A percentile compares a stretch with the other conserved stretches of the same genome.
phyloP scores from a whole-genome alignment of 2,797 vertebrate species.

The Molossus molossus region DNA sequence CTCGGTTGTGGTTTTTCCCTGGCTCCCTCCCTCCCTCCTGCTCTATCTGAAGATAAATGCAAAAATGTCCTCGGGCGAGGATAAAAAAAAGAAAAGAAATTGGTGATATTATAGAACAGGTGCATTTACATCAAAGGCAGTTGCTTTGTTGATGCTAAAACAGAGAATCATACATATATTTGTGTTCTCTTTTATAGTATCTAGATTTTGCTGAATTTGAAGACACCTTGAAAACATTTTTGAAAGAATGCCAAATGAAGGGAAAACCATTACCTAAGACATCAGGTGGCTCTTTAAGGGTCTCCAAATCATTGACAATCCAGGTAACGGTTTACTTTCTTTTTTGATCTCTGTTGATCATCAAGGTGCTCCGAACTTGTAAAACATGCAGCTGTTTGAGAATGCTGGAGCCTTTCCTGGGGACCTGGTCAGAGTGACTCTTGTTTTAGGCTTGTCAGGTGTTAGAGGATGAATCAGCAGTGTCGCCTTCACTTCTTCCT shows the following conservation, averaged over 20 bases:
- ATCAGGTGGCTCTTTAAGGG: constrained; percentile 87
- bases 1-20: too few relatives aligned
- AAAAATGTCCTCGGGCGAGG: too few relatives aligned
- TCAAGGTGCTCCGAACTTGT: not conserved
- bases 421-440: not conserved
- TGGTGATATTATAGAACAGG: not conserved
- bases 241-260: constrained; percentile 96
- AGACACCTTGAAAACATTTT: constrained; percentile 94
- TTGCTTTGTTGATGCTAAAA: not conserved
- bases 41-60: too few relatives aligned
- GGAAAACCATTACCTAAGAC: constrained; percentile 93
- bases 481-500: not conserved
- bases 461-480: not conserved
- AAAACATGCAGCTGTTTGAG: not conserved
- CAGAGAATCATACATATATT: not conserved
- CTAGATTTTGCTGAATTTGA: constrained; percentile 96
- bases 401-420: not conserved
- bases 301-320: constrained; percentile 90
- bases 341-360: not conserved
- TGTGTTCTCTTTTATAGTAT: constrained; percentile 91
- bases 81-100: not conserved
- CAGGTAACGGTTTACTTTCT: constrained; percentile 91
- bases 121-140: not conserved
- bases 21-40: too few relatives aligned
- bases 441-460: not conserved